Evolutionary conservation across 2,797 vertebrate genomes (phyloP).

Genomic region (Ptychobarbus kaznakovi): DNA sequence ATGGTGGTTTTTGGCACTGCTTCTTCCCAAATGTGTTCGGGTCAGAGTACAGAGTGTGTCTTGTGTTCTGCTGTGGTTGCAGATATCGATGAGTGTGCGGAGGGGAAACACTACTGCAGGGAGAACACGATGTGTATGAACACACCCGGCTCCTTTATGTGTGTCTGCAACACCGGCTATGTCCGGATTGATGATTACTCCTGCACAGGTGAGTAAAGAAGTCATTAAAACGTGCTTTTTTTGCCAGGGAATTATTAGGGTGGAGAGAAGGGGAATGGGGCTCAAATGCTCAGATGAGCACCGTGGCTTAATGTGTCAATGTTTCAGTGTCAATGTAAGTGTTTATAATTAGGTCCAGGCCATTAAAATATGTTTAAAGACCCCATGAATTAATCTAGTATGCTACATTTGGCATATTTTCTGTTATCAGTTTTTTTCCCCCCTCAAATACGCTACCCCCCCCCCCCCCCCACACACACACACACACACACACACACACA

Average conservation of each 20-base stretch:
- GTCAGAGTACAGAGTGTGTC: slow-evolving; percentile 4
- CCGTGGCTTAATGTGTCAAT: neutral
- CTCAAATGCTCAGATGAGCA: neutral
- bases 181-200: slow-evolving; percentile 89
- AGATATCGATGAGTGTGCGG: slow-evolving; percentile 88
- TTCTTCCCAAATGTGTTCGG: slow-evolving; percentile 17
- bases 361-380: neutral
- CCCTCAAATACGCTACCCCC: neutral
- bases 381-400: neutral
- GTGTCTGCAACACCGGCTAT: slow-evolving; percentile 85
- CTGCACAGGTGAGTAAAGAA: slow-evolving; percentile 81
- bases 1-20: slow-evolving; percentile 20
- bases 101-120: slow-evolving; percentile 86
- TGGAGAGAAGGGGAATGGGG: neutral
- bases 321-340: too few relatives aligned
- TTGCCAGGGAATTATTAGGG: too few relatives aligned
- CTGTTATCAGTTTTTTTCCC: neutral
- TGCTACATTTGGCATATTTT: neutral
- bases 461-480: too few relatives aligned
- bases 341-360: neutral
- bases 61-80: slow-evolving; percentile 47
- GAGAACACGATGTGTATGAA: slow-evolving; percentile 88
- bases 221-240: neutral
- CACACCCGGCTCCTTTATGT: slow-evolving; percentile 88
- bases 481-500: too few relatives aligned